A percentile compares a stretch with the other conserved stretches of the same genome.
Conservation (phyloP, 2,797 vertebrate genomes). For the Sarcoramphus papa region DNA sequence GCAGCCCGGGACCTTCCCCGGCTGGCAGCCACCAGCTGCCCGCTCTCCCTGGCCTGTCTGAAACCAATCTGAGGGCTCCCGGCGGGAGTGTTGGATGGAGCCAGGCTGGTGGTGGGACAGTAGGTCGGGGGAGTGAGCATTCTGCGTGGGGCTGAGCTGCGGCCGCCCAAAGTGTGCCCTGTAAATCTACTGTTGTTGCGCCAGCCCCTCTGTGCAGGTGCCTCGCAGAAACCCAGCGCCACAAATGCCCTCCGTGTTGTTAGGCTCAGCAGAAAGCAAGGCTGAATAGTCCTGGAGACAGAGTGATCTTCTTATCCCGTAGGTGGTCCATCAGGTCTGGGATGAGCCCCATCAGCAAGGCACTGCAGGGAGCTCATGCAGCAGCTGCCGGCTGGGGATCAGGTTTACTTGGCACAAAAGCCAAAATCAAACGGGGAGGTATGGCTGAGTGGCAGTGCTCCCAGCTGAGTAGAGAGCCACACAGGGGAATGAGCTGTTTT, state of each 20-base stretch:
- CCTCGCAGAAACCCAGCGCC: neutral
- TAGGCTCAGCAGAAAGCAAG: neutral
- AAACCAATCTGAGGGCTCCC: neutral
- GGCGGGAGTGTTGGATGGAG: fast-evolving
- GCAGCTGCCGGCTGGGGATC: neutral
- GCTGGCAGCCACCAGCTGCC: neutral
- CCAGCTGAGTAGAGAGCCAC: neutral
- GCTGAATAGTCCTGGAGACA: neutral
- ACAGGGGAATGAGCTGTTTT: neutral
- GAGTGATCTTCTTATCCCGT: neutral
- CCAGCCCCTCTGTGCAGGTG: neutral
- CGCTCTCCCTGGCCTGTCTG: neutral
- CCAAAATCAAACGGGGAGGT: neutral
- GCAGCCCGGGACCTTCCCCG: neutral
- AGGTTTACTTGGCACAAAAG: neutral
- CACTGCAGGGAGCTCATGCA: neutral
- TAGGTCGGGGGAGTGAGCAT: fast-evolving
- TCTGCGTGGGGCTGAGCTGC: neutral
- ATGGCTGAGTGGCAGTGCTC: neutral
- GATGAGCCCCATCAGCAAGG: neutral
- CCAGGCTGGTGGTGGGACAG: neutral
- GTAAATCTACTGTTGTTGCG: neutral
- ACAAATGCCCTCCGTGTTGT: neutral
- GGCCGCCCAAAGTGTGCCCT: fast-evolving
- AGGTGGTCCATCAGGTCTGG: neutral